Percentiles rank a stretch among this genome's conserved stretches.
Conservation (phyloP, 2,888 invertebrate species). For the Sceliomorpha sp. region DNA sequence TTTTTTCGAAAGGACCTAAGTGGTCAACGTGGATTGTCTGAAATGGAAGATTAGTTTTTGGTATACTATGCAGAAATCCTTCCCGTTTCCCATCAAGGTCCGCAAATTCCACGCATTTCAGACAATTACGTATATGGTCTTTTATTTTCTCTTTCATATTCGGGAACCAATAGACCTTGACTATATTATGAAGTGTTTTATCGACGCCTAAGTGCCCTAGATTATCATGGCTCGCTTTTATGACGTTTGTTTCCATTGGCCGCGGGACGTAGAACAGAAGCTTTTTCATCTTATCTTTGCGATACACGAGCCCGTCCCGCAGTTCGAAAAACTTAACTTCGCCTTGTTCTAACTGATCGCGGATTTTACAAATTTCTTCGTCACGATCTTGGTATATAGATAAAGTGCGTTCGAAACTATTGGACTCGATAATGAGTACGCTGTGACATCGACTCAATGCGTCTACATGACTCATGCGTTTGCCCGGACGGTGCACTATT, state of each 20-base stretch:
- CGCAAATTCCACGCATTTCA: slow-evolving; percentile 62
- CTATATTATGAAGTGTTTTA: too few relatives aligned
- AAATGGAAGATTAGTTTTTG: slow-evolving; percentile 62
- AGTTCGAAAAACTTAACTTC: slow-evolving; percentile 51
- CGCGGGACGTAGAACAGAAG: slow-evolving; percentile 41
- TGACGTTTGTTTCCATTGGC: slow-evolving; percentile 27
- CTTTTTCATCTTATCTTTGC: slow-evolving; percentile 33
- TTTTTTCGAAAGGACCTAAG: slow-evolving; percentile 50
- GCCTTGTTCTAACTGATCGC: slow-evolving; percentile 29
- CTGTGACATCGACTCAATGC: slow-evolving; percentile 45
- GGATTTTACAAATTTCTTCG: slow-evolving; percentile 38
- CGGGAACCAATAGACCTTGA: slow-evolving; percentile 58
- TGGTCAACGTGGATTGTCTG: slow-evolving; percentile 65
- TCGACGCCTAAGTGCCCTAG: slow-evolving; percentile 54
- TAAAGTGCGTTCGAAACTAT: slow-evolving; percentile 48
- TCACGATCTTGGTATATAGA: slow-evolving; percentile 48
- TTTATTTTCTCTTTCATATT: slow-evolving; percentile 57
- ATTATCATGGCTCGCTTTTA: slow-evolving; percentile 27
- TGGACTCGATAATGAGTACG: slow-evolving; percentile 36
- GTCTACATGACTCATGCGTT: slow-evolving; percentile 51
- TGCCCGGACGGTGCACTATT: slow-evolving; percentile 39
- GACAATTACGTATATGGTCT: slow-evolving; percentile 61
- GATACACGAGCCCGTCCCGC: slow-evolving; percentile 54
- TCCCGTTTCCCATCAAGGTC: slow-evolving; percentile 56
- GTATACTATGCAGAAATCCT: slow-evolving; percentile 61